Base-by-base conservation (phyloP, 2,888 invertebrate species). In the Belgica antarctica region DNA sequence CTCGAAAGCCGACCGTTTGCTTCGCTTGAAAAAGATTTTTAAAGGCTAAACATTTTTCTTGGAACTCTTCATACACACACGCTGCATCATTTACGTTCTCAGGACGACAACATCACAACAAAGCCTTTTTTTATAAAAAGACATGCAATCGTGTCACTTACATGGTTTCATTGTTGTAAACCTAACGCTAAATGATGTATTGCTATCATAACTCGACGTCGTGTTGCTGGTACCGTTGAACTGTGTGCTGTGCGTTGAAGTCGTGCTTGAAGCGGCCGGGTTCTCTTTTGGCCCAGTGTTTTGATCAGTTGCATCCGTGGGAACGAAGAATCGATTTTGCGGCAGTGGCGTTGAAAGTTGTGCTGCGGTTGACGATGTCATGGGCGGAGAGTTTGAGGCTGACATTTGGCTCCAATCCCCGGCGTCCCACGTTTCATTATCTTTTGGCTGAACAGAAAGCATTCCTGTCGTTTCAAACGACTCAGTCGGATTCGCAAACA, bases 181-280 rank as follows among this genome's bases (percentile, higher is more conserved):
- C 46, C 34, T 65, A 65, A 65, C 27, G 31, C 34, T 65, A 65
- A 46, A 65, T 65, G 63, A 65, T 41, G 63, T 65, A 65, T 46
- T 65, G 31, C 34, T 46, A 65, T 65, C 46, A 41, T 65, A n/a
- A 46, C 41, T 65, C 34, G 46, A 19, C 24, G 34, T 15, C 63
- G 24, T 46, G 25, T 22, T 65, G 46, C 17, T 65, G 1, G 24
- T 41, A 17, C 25, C 25, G 19, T 46, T 19, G 7, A 62, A 12
- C 2, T 62, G 17, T 19, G 63, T 65, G 46, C 24, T 46, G 17
- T 41, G n/a, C 36, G 46, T 65, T 46, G 46, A 46, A 15, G 63
- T 25, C 10, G 5, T 2, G n/a, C 25, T 41, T 25, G 63, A 65
- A 10, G 24, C 5, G 22, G 22, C 46, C 25, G 15, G 4, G 24